These are phyloP conservation scores for Egretta garzetta DNA, from an alignment of 2,113 vertebrate species.

Conservation along the genomic window DNA sequence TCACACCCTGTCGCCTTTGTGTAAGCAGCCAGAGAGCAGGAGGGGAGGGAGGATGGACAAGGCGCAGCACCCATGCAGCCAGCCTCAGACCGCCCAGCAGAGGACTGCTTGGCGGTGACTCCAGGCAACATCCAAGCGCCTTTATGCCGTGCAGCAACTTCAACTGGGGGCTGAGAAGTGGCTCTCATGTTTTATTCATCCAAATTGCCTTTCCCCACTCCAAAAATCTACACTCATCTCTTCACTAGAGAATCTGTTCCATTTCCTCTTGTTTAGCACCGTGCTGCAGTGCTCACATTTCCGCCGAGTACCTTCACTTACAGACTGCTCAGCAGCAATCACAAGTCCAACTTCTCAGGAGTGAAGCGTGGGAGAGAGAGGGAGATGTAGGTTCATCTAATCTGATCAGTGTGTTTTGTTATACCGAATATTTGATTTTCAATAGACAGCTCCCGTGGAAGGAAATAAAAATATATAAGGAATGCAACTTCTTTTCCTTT, in stretches of 20 bases:
- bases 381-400: neutral
- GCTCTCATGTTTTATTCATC: constrained; percentile 34
- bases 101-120: neutral
- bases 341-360: neutral
- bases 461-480: neutral
- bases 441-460: neutral
- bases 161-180: neutral
- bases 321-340: neutral
- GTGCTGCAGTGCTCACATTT: neutral
- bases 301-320: neutral
- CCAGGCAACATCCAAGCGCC: neutral
- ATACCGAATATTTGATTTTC: neutral
- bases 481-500: neutral
- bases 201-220: neutral
- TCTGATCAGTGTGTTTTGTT: neutral
- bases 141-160: neutral
- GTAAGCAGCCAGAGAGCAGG: rapidly evolving
- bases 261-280: constrained; percentile 18
- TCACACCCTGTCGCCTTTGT: neutral
- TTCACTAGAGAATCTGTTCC: neutral
- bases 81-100: neutral
- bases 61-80: neutral
- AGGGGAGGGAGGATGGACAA: neutral
- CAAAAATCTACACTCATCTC: neutral
- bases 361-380: neutral